Conservation (phyloP, 1,140 invertebrate species). For the Listronotus bonariensis region DNA sequence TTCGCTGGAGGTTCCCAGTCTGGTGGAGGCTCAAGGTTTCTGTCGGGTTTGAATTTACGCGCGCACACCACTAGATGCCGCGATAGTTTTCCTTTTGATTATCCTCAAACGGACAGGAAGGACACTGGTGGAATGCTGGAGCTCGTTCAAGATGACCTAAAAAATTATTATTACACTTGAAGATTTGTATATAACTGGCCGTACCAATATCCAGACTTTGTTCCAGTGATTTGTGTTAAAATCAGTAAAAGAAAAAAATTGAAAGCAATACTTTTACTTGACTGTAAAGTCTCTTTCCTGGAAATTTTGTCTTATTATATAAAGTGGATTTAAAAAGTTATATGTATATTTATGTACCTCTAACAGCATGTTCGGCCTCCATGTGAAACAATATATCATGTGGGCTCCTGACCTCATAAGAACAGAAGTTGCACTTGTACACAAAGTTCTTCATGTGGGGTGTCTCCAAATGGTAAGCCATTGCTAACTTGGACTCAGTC, state of each 20-base stretch:
- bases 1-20: constrained; percentile 94
- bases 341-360: constrained; percentile 45
- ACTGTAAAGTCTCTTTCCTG: too few species aligned
- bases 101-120: constrained; percentile 93
- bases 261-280: too few species aligned
- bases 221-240: not conserved
- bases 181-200: too few species aligned
- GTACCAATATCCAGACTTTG: too few species aligned
- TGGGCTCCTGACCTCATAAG: constrained; percentile 79
- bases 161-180: constrained; percentile 2
- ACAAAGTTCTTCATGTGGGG: constrained; percentile 89
- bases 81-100: constrained; percentile 89
- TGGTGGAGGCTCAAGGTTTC: constrained; percentile 73
- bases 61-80: constrained; percentile 86
- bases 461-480: constrained; percentile 89
- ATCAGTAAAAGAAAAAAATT: not conserved
- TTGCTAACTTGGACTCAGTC: constrained; percentile 84
- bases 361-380: constrained; percentile 84
- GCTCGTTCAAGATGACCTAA: constrained; percentile 78
- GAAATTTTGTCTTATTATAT: too few species aligned
- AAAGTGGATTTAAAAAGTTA: not conserved
- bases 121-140: constrained; percentile 87
- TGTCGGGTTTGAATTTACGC: constrained; percentile 87
- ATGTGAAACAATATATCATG: constrained; percentile 91
- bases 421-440: constrained; percentile 87